Percentiles rank a stretch among this genome's conserved stretches.
Evolutionary conservation across 2,888 invertebrate genomes (phyloP).

Genomic region (Drosophila stalkeri): DNA sequence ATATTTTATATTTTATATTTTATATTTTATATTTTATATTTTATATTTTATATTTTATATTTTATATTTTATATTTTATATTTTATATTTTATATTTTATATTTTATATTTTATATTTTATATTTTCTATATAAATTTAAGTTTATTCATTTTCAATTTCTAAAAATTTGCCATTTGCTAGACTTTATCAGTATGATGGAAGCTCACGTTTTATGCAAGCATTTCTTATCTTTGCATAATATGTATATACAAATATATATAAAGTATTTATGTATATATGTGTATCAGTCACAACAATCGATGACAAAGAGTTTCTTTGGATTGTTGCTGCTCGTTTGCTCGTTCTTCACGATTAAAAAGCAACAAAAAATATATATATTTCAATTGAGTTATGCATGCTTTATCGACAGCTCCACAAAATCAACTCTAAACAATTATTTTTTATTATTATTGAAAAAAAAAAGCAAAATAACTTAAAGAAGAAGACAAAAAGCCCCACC

Average conservation of each 20-base stretch:
- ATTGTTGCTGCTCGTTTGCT: not conserved
- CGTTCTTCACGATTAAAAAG: not conserved
- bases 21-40: no score
- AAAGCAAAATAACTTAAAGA: not conserved
- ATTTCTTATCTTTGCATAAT: slow-evolving; percentile 52
- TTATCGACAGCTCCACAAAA: slow-evolving; percentile 12
- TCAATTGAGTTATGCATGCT: slow-evolving; percentile 4
- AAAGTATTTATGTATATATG: not conserved
- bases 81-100: no score
- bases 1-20: no score
- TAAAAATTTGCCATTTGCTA: not conserved
- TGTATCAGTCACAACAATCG: slow-evolving; percentile 6
- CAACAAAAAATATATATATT: not conserved
- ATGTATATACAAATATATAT: not conserved
- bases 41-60: no score
- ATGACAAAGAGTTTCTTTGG: slow-evolving; percentile 47
- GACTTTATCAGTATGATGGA: slow-evolving; percentile 36
- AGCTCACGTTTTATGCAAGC: slow-evolving; percentile 64
- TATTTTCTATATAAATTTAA: no score
- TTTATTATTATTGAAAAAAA: slow-evolving; percentile 1
- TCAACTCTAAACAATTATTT: slow-evolving; percentile 2
- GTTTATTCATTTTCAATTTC: not conserved
- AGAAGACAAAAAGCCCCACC: slow-evolving; percentile 9
- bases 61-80: no score
- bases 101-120: not conserved